Conservation (phyloP, 2,888 invertebrate genomes). For the Lithophane leautieri region DNA sequence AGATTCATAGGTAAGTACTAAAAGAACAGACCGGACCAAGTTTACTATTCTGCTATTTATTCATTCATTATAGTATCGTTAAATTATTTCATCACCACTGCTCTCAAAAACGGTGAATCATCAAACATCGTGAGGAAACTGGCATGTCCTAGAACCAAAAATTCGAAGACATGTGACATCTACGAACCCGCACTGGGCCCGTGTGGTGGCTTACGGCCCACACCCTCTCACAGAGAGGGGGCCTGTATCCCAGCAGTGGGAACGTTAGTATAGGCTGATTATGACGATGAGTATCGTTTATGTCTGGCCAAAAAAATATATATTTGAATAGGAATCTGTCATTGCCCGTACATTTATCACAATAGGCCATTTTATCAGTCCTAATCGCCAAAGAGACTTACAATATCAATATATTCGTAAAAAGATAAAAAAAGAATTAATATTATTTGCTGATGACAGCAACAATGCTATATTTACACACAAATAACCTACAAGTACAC, state of each 20-base stretch:
- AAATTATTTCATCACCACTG: too few relatives aligned
- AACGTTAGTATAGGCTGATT: too few relatives aligned
- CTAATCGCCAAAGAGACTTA: neutral
- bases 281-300: neutral
- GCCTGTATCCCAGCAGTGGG: too few relatives aligned
- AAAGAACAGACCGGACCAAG: too few relatives aligned
- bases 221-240: too few relatives aligned
- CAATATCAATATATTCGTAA: neutral
- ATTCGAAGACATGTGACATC: too few relatives aligned
- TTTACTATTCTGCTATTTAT: neutral
- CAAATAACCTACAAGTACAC: too few relatives aligned
- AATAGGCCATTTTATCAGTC: neutral
- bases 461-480: neutral
- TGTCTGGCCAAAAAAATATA: slow-evolving; percentile 1
- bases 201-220: too few relatives aligned
- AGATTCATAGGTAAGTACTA: neutral
- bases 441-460: neutral
- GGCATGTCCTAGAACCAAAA: too few relatives aligned
- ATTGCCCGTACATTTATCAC: neutral
- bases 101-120: too few relatives aligned
- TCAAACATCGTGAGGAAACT: too few relatives aligned
- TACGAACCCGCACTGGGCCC: too few relatives aligned
- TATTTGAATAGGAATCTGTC: neutral
- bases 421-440: neutral
- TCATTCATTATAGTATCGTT: neutral